Conservation (phyloP, 2,888 invertebrate species). For the Pyrgus malvae region DNA sequence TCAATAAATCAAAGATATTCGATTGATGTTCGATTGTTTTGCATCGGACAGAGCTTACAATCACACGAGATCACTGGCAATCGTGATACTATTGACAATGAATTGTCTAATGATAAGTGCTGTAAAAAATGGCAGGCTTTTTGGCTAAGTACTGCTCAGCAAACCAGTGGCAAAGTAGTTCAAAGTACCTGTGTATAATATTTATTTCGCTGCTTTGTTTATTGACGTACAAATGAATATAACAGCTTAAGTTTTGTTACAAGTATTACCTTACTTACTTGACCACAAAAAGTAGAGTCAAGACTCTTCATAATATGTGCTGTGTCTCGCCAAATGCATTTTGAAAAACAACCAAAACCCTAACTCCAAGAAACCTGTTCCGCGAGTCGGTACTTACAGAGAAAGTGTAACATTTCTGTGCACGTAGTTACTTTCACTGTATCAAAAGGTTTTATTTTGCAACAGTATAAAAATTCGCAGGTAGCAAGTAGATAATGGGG, state of each 20-base stretch:
- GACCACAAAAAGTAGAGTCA: no score
- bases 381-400: slow-evolving; percentile 32
- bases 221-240: background rate
- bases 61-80: slow-evolving; percentile 13
- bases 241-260: background rate
- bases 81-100: slow-evolving; percentile 26
- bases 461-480: background rate
- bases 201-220: no score
- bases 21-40: slow-evolving; percentile 21
- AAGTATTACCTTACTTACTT: no score
- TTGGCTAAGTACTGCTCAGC: slow-evolving; percentile 16
- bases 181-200: no score
- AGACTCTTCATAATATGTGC: no score
- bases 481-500: background rate
- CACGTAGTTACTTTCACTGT: slow-evolving; percentile 57
- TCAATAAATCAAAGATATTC: slow-evolving; percentile 19
- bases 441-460: slow-evolving; percentile 28
- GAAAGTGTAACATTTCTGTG: slow-evolving; percentile 56
- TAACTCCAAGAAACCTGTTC: slow-evolving; percentile 25
- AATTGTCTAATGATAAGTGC: slow-evolving; percentile 22
- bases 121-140: slow-evolving; percentile 8
- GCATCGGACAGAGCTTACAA: slow-evolving; percentile 7
- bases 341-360: background rate
- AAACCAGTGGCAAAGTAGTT: background rate
- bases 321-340: background rate